Evolutionary conservation across 2,797 vertebrate genomes (phyloP), one percentile per base, ranked within the genome.

Genomic region (Mus minutoides): DNA sequence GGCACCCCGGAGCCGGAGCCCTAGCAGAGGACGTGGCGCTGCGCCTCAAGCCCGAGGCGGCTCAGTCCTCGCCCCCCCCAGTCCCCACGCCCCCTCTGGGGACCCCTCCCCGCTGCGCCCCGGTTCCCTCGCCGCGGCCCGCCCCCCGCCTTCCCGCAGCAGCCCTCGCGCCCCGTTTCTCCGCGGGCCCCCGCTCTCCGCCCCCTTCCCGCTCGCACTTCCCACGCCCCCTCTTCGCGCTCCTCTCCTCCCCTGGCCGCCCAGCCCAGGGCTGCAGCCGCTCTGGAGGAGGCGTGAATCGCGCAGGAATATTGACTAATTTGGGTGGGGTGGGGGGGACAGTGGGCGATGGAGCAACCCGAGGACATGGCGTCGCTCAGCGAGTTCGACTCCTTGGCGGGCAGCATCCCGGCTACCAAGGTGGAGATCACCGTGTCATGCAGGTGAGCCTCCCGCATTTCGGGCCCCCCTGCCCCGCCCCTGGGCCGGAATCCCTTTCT

Each of bases 401-500:
- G 99, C 88, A 99, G 99, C 98, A 99, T 99, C 96, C 99, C 99
- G 43, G 99, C 99, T 97, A 99, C 99, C 93, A 99, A 99, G 98
- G 99, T 99, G 97, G 99, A 99, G 97, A 99, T 99, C 98, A 99
- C 99, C 62, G 99, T 99, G 94, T 99, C 99, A 73, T 99, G 99
- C 99, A 99, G 99, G 99, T 99, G 98, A 98, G 99, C 96, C 64
- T 21, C 93, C 94, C 91, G 98, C 95, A 54, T 56, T 22, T 73
- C 34, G 71, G 79, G 87, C n/a, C 75, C 94, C 67, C 90, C 67
- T 29, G 93, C 91, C 94, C 94, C 84, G 77, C 94, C 92, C 93
- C 80, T 31, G 83, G 40, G 13, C 60, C 49, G 3, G 46, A 79
- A 56, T 80, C 75, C 82, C 29, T n/a, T 2, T 21, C 6, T 31